Evolutionary conservation across 1,140 invertebrate genomes (phyloP), one percentile per base, ranked within the genome.

Genomic region (Drosophila eugracilis): DNA sequence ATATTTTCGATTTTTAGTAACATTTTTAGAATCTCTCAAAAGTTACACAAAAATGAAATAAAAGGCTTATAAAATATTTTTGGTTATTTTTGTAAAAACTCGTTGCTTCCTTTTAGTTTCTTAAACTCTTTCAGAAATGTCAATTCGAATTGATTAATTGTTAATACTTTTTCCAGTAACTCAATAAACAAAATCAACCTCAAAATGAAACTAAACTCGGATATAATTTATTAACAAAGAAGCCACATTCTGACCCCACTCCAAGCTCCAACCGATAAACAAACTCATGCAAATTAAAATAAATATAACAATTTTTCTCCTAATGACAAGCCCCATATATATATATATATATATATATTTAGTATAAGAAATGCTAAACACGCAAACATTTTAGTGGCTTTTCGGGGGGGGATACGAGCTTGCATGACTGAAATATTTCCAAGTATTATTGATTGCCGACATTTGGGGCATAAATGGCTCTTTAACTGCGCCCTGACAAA

Each of bases 331-430:
- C 48, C 41, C 49, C 48, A 44, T 53, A 26, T 67, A 75, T n/a
- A n/a, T n/a, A n/a, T n/a, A n/a, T n/a, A n/a, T n/a, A n/a, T n/a
- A n/a, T n/a, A n/a, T n/a, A n/a, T n/a, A n/a, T n/a, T n/a, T n/a
- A n/a, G n/a, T n/a, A n/a, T 84, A 80, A 59, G 45, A 54, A 78
- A 86, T 83, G 70, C 81, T 63, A 83, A 72, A 80, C 81, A 86
- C 81, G 81, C 81, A 83, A 86, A 26, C 57, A 66, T 86, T 24
- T 76, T 74, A 65, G 72, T 67, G 59, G 53, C 74, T 75, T 67
- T 65, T 66, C 62, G 45, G 54, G 63, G 66, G 49, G 63, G 66
- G 49, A 4, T 55, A 67, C 66, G 59, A 74, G 73, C 37, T 85
- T 74, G 81, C 67, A 65, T 80, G 81, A 60, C 72, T 80, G 72